A percentile compares a stretch with the other conserved stretches of the same genome.
These are phyloP conservation scores for Philhelius pedissequus DNA, from an alignment of 2,888 invertebrate genomes.

Conservation along the genomic window DNA sequence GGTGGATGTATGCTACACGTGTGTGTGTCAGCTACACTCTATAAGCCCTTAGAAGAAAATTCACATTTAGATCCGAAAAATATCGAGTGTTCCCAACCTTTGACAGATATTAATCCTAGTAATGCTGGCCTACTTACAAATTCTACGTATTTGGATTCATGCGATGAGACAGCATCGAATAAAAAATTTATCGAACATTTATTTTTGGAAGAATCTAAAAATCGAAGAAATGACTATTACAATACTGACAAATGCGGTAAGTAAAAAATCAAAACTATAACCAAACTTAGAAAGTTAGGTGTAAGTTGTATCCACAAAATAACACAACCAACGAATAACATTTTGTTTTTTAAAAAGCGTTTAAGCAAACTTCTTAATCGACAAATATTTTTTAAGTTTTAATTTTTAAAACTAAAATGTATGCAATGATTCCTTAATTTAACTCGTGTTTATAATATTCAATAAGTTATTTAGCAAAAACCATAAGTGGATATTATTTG, in stretches of 20 bases:
- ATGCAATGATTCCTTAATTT: too few relatives aligned
- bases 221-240: constrained; percentile 77
- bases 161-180: constrained; percentile 76
- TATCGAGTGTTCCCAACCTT: constrained; percentile 72
- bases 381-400: too few relatives aligned
- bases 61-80: constrained; percentile 69
- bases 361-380: too few relatives aligned
- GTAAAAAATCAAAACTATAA: not conserved
- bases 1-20: constrained; percentile 88
- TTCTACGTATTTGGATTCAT: constrained; percentile 78
- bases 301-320: too few relatives aligned
- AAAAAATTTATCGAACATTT: constrained; percentile 78
- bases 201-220: constrained; percentile 78
- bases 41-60: constrained; percentile 80
- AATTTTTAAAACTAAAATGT: too few relatives aligned
- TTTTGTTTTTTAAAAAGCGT: too few relatives aligned
- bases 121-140: constrained; percentile 77
- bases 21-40: constrained; percentile 85
- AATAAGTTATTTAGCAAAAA: too few relatives aligned
- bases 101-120: constrained; percentile 75
- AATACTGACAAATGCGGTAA: constrained; percentile 70
- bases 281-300: too few relatives aligned
- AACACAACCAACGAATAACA: too few relatives aligned
- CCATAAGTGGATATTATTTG: too few relatives aligned
- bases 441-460: too few relatives aligned